These are phyloP conservation scores for Zaprionus nigranus DNA, from an alignment of 1,140 invertebrate species.

Conservation along the genomic window DNA sequence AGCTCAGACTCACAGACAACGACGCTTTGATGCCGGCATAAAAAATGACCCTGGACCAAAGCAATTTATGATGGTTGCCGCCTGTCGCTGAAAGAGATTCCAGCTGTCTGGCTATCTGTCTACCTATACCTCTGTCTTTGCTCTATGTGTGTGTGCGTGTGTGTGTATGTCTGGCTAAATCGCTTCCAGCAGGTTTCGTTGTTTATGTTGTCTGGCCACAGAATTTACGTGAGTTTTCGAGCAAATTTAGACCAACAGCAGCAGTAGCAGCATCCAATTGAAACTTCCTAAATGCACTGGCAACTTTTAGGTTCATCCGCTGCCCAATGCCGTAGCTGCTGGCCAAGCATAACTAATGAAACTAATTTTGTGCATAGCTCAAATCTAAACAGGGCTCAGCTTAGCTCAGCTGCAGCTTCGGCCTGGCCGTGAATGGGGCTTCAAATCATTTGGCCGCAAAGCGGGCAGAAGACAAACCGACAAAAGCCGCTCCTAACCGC, in stretches of 20 bases:
- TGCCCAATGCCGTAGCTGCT: background rate
- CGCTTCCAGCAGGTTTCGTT: slow-evolving; percentile 31
- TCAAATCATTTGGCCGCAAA: slow-evolving; percentile 77
- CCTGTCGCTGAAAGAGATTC: slow-evolving; percentile 3
- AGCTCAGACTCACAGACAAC: slow-evolving; percentile 36
- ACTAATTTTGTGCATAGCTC: slow-evolving; percentile 77
- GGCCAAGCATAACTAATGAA: slow-evolving; percentile 66
- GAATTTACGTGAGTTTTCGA: slow-evolving; percentile 70
- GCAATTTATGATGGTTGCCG: slow-evolving; percentile 71
- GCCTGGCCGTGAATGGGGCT: slow-evolving; percentile 41
- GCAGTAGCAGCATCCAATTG: slow-evolving; percentile 28
- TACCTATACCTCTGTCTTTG: background rate
- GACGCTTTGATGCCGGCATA: slow-evolving; percentile 51
- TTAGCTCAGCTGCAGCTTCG: background rate
- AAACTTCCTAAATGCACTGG: slow-evolving; percentile 45
- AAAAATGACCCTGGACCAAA: slow-evolving; percentile 71
- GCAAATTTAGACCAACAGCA: slow-evolving; percentile 15
- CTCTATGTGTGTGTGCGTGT: background rate
- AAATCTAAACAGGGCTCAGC: slow-evolving; percentile 52
- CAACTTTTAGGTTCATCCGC: background rate
- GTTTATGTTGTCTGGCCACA: slow-evolving; percentile 76
- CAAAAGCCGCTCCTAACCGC: slow-evolving; percentile 18
- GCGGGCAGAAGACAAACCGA: slow-evolving; percentile 20
- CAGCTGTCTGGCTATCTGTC: background rate
- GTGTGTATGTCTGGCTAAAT: background rate